Base-by-base conservation (phyloP, 1,140 invertebrate species). In the Ptiloglossa arizonensis region DNA sequence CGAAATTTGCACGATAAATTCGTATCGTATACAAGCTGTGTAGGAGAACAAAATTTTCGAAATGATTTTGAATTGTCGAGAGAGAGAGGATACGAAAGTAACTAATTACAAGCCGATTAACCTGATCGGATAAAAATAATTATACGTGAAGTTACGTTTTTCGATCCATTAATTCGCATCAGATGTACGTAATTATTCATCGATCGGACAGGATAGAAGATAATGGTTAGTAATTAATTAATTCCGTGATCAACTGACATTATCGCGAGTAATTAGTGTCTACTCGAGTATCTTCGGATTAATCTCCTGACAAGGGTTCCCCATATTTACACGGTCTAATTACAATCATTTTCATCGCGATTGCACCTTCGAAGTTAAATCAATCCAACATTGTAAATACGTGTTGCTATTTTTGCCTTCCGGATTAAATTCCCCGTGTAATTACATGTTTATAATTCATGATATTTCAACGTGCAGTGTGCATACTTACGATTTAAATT, bases 221-320 rank as follows among this genome's bases (percentile, higher is more conserved):
- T 63, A 62, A 22, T 24, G 24, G 27, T 3, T 29, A 15, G 13
- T 22, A 8, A 72, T 71, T 62, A 62, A 71, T 71, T 46, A 62
- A 71, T 72, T 63, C n/a, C 41, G 2, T 5, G 15, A 41, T 2
- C 2, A 13, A 5, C 13, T 24, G 24, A 27, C n/a, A n/a, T 63
- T 19, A 63, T 11, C n/a, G 2, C 0, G 57, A 27, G 0, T 38
- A 72, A 72, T 72, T 35, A 35, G 2, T 9, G 22, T 35, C 9
- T 44, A 13, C 27, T 32, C 22, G 5, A 6, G 22, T 19, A 1
- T n/a, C 41, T 56, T 46, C 27, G 13, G 35, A 63, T 62, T 72
- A 63, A 72, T 72, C 44, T 50, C n/a, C 17, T 4, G 22, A 5
- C 15, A 32, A 19, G 8, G 32, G 3, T 9, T 60, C 13, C 15